These are phyloP conservation scores for Lepus europaeus DNA, from an alignment of 2,113 vertebrate genomes.

Conservation along the genomic window DNA sequence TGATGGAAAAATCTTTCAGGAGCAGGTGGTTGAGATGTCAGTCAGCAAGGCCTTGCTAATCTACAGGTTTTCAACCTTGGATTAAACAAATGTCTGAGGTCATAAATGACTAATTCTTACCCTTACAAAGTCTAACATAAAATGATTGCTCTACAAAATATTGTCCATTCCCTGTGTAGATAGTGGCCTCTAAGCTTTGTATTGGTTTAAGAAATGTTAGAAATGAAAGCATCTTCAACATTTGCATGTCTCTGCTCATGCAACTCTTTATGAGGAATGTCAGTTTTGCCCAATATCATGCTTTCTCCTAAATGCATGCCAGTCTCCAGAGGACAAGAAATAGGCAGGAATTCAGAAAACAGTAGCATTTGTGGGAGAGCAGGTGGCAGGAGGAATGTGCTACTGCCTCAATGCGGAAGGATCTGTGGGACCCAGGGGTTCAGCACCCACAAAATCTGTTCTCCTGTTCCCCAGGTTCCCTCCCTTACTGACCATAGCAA, in stretches of 20 bases:
- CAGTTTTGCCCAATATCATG: neutral
- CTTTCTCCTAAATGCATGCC: neutral
- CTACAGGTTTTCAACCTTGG: neutral
- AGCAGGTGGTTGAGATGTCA: neutral
- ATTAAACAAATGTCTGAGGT: neutral
- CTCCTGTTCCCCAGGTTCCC: no score
- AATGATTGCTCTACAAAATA: neutral
- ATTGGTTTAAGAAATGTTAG: conserved; percentile 37
- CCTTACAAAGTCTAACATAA: neutral
- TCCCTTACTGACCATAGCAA: neutral
- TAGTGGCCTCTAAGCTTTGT: neutral
- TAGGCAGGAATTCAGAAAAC: neutral
- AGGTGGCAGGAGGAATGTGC: neutral
- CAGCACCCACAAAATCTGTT: neutral
- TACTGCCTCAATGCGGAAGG: neutral
- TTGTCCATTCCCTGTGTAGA: neutral
- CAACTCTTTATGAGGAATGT: neutral
- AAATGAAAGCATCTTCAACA: neutral
- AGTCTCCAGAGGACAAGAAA: neutral
- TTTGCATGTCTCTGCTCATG: neutral
- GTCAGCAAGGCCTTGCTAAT: neutral
- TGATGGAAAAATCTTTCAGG: neutral
- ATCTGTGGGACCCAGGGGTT: neutral
- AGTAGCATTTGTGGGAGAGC: neutral
- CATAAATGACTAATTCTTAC: neutral